Conservation (phyloP, 2,888 invertebrate species). For the Campopleginae sp. region DNA sequence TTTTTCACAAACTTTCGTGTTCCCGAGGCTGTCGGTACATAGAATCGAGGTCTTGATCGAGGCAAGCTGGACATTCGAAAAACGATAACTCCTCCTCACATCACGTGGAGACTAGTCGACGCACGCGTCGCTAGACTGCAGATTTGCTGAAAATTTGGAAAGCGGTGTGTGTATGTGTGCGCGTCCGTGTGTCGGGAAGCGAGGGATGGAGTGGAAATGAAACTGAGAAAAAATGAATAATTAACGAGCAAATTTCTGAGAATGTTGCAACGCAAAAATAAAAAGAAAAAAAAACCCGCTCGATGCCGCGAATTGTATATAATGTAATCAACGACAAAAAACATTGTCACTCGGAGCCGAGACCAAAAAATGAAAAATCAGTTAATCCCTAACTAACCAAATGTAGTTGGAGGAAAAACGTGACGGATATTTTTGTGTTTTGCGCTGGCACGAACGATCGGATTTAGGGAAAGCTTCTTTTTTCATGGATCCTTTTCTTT, state of each 20-base stretch:
- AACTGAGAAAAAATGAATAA: background rate
- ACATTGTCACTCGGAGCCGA: constrained; percentile 60
- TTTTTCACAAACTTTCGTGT: constrained; percentile 40
- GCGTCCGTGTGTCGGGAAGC: background rate
- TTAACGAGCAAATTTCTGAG: background rate
- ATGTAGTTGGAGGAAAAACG: constrained; percentile 32
- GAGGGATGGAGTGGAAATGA: constrained; percentile 7
- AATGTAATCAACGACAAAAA: constrained; percentile 57
- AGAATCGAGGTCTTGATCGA: constrained; percentile 17
- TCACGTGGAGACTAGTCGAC: background rate
- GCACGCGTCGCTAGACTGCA: constrained; percentile 1
- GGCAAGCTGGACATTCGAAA: constrained; percentile 1
- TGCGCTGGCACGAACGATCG: constrained; percentile 55
- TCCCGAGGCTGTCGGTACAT: constrained; percentile 7
- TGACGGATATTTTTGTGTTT: constrained; percentile 72
- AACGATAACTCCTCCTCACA: background rate
- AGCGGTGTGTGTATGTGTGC: background rate
- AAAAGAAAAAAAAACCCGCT: constrained; percentile 20
- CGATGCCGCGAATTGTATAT: constrained; percentile 60
- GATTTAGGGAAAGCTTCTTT: constrained; percentile 32
- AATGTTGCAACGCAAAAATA: background rate
- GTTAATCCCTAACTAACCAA: constrained; percentile 57
- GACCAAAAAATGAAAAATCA: constrained; percentile 43
- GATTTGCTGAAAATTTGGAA: background rate
- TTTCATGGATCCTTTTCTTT: constrained; percentile 43